A percentile compares a stretch with the other conserved stretches of the same genome.
These are phyloP conservation scores for Lonchura striata DNA, from an alignment of 2,113 vertebrate species.

Conservation along the genomic window DNA sequence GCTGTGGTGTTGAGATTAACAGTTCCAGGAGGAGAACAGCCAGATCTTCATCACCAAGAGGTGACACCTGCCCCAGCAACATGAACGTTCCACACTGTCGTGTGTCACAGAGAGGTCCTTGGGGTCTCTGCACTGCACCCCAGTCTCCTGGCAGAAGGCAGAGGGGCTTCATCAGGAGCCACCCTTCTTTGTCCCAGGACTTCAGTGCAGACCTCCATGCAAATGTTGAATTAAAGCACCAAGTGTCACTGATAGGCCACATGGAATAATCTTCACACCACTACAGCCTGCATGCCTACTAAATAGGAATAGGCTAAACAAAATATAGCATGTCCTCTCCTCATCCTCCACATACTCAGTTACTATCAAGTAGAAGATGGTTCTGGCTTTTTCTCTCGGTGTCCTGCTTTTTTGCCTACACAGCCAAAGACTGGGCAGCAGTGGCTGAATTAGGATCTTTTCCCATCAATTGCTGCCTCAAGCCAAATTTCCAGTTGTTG, in stretches of 20 bases:
- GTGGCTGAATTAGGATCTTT: neutral
- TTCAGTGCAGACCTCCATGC: neutral
- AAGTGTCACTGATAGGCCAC: neutral
- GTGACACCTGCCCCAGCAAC: neutral
- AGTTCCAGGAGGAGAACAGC: neutral
- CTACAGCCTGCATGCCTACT: neutral
- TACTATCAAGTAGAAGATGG: neutral
- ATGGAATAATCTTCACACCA: neutral
- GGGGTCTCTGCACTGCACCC: neutral
- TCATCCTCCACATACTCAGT: neutral
- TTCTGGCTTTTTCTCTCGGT: neutral
- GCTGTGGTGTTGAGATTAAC: neutral
- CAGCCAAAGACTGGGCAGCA: accelerated
- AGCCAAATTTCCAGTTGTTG: neutral
- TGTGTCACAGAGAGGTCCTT: neutral
- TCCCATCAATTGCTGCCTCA: neutral
- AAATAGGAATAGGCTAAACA: neutral
- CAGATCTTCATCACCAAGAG: neutral
- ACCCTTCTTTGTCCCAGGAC: neutral
- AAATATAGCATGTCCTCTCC: neutral
- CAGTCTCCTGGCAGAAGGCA: neutral
- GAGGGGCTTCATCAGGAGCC: neutral
- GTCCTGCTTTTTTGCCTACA: neutral
- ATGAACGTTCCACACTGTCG: neutral
- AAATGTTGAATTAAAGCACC: neutral